These are phyloP conservation scores for Ceratotherium simum DNA, from an alignment of 2,113 vertebrate species.

Conservation along the genomic window DNA sequence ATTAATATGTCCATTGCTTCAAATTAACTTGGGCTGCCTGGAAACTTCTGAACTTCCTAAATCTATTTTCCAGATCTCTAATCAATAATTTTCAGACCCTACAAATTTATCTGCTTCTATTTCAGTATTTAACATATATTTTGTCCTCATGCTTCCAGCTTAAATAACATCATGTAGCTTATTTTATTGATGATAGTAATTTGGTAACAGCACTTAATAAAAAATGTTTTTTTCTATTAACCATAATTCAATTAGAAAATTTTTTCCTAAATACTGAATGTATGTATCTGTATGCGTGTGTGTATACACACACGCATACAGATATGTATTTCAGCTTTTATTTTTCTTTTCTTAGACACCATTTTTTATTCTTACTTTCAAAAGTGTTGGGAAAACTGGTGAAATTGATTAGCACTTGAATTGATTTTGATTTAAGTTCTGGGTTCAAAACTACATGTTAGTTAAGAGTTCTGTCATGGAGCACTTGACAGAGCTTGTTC, in stretches of 20 bases:
- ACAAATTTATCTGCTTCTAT: not conserved
- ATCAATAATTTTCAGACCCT: not conserved
- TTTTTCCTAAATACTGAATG: not conserved
- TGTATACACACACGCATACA: too few relatives aligned
- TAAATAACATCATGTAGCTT: not conserved
- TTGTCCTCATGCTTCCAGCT: not conserved
- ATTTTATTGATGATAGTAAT: not conserved
- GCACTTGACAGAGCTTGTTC: not conserved
- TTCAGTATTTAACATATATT: not conserved
- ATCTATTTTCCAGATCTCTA: not conserved
- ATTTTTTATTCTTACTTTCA: slow-evolving; percentile 4
- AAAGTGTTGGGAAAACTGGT: not conserved
- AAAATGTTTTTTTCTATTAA: not conserved
- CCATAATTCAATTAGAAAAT: not conserved
- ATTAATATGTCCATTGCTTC: not conserved
- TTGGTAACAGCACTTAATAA: not conserved
- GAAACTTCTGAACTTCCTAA: not conserved
- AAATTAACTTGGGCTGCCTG: not conserved
- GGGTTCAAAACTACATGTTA: not conserved
- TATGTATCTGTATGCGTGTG: not conserved
- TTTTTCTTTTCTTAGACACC: not conserved
- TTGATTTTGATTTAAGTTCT: not conserved
- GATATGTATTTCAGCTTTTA: not conserved
- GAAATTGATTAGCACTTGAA: not conserved
- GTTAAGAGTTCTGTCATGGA: not conserved